Evolutionary conservation across 1,140 invertebrate species (phyloP).

Genomic region (Drosophila aff.): DNA sequence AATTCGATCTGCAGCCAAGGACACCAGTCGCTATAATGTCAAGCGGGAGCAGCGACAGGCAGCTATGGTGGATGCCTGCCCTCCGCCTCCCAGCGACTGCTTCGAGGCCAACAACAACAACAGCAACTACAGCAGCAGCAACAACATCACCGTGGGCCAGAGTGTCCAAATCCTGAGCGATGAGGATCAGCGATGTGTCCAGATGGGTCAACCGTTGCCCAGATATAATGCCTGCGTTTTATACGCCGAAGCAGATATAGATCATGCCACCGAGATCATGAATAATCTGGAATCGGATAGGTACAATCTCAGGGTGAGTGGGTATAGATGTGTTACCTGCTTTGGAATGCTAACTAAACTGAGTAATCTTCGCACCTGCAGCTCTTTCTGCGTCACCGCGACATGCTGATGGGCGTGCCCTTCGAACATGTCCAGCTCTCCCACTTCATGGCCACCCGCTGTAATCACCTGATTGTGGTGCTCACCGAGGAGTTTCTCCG

Average conservation of each 20-base stretch:
- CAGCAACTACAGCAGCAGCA: slow-evolving; percentile 46
- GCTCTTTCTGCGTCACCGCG: slow-evolving; percentile 89
- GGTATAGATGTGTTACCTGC: not conserved
- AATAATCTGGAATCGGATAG: slow-evolving; percentile 87
- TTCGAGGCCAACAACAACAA: slow-evolving; percentile 47
- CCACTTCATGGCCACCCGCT: slow-evolving; percentile 90
- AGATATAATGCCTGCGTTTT: slow-evolving; percentile 90
- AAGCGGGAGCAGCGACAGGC: slow-evolving; percentile 65
- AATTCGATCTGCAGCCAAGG: slow-evolving; percentile 80
- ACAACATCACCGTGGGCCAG: slow-evolving; percentile 60
- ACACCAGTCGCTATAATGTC: slow-evolving; percentile 51
- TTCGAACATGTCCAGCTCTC: slow-evolving; percentile 90
- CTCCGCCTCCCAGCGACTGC: slow-evolving; percentile 44
- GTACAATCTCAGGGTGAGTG: slow-evolving; percentile 87
- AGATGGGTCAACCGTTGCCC: slow-evolving; percentile 86
- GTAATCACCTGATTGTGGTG: slow-evolving; percentile 90
- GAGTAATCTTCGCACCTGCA: slow-evolving; percentile 46
- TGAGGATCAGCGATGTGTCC: slow-evolving; percentile 82
- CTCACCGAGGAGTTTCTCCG: slow-evolving; percentile 90
- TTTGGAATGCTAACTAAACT: not conserved
- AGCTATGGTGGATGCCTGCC: slow-evolving; percentile 35
- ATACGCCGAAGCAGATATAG: slow-evolving; percentile 89
- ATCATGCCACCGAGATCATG: slow-evolving; percentile 88
- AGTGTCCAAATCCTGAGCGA: slow-evolving; percentile 57
- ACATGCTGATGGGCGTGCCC: slow-evolving; percentile 88